Evolutionary conservation across 2,113 vertebrate species (phyloP), one percentile per base, ranked within the genome.

Genomic region (Mustela lutreola): DNA sequence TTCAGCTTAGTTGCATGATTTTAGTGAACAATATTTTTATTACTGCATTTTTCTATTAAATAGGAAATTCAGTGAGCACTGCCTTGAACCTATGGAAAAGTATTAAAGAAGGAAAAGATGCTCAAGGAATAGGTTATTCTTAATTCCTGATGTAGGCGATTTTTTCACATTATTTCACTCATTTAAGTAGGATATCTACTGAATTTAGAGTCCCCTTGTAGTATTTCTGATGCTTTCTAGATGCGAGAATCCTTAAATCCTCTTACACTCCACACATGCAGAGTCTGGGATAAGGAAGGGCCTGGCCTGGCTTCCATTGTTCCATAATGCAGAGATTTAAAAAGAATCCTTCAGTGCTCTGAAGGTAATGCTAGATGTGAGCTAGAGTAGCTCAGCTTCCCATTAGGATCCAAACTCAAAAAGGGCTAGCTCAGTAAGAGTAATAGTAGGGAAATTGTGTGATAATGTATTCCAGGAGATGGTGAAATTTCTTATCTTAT

Each of bases 401-500:
- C 14, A 18, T 28, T 36, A 81, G 18, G 12, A 28, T 81, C 71
- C 75, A 87, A 89, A 97, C 31, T 58, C 28, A 48, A 73, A 67
- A 76, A 78, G 9, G 1, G 16, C 21, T 75, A 84, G 73, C 65
- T 96, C 50, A 80, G 70, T 45, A 80, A 78, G 53, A 63, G 22
- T 58, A 56, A 58, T 82, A 94, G 95, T 95, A 98, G 92, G 93
- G 96, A 97, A 98, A 98, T 91, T 97, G 95, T 67, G 11, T 96
- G 76, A 91, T 97, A 98, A 97, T 98, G 48, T 96, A 95, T 98
- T 98, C 96, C 96, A 98, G 97, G 76, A 97, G 97, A 98, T 97
- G 97, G 93, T 97, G 98, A 98, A 98, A 98, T 97, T 95, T 98
- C 98, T 98, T 98, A 97, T 97, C 95, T 98, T 97, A 97, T 97